These are phyloP conservation scores for Neoaliturus tenellus DNA, from an alignment of 2,888 invertebrate genomes.

Conservation along the genomic window DNA sequence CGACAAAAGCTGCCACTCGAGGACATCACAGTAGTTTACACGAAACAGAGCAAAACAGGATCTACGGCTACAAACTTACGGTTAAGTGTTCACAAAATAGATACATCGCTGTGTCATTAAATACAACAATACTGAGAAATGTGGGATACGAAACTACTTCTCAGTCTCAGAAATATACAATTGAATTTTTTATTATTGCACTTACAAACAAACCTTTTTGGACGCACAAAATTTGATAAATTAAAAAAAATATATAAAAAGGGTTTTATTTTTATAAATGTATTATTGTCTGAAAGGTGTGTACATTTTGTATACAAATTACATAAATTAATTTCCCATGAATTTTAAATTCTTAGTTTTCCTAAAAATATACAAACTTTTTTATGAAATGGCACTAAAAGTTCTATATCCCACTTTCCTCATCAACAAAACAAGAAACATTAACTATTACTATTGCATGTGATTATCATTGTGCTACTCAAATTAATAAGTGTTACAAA, in stretches of 20 bases:
- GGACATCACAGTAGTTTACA: slow-evolving; percentile 47
- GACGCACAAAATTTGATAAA: no score
- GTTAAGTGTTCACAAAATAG: background rate
- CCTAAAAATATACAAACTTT: no score
- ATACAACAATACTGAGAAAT: background rate
- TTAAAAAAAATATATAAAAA: no score
- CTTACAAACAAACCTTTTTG: no score
- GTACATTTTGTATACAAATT: no score
- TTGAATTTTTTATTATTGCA: no score
- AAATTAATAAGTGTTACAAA: slow-evolving; percentile 10
- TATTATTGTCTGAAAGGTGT: no score
- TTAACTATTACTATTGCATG: background rate
- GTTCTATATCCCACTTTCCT: background rate
- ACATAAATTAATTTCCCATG: no score
- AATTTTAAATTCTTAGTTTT: no score
- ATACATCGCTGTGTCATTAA: background rate
- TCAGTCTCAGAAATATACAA: no score
- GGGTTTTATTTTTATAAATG: no score
- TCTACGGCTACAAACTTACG: background rate
- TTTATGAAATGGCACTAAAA: background rate
- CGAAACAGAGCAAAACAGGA: slow-evolving; percentile 23
- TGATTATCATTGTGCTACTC: slow-evolving; percentile 24
- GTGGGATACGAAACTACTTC: background rate
- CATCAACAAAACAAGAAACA: background rate
- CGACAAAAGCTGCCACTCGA: slow-evolving; percentile 43